Evolutionary conservation across 2,797 vertebrate species (phyloP), one percentile per base, ranked within the genome.

Genomic region (Etheostoma perlongum): DNA sequence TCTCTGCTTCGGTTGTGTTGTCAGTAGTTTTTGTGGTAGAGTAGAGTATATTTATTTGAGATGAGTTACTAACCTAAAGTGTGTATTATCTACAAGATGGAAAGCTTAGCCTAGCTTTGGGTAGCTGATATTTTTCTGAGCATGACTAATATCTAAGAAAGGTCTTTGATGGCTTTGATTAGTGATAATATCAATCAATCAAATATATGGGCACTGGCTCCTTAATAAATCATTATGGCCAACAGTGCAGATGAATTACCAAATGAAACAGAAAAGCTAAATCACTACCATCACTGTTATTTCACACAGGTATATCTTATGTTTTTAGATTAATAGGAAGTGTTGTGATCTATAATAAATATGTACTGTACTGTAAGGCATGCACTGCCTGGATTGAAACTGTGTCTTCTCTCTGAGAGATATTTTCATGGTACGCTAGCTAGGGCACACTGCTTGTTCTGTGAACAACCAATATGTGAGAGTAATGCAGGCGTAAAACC

Each of bases 401-500:
- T 58, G 48, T 40, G 52, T 14, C 46, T 73, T 65, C 36, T 72
- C 40, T 66, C 55, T 23, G 16, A 74, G 81, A 79, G 58, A 40
- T 11, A 12, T 40, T 40, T 40, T 12, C 36, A 40, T 65, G 78
- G 59, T 67, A 72, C 69, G 76, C 70, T 69, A 58, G 78, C 59
- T 49, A 0, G 16, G 16, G 55, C 16, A 74, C 76, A 51, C 58
- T 19, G 19, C 51, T 74, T 46, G 47, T 71, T 67, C 70, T 65
- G 30, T 36, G 67, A 61, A 30, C 59, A 12, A 40, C 55, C 53
- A 25, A 15, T 5, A 33, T 7, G 58, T 49, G 36, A 67, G 74
- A 84, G 83, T 61, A 68, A 87, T 66, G 79, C 85, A 85, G 78
- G 85, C 80, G 81, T 81, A 48, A 80, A 85, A 80, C 77, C 77